Evolutionary conservation across 2,888 invertebrate genomes (phyloP).

Genomic region (Corythucha ciliata): DNA sequence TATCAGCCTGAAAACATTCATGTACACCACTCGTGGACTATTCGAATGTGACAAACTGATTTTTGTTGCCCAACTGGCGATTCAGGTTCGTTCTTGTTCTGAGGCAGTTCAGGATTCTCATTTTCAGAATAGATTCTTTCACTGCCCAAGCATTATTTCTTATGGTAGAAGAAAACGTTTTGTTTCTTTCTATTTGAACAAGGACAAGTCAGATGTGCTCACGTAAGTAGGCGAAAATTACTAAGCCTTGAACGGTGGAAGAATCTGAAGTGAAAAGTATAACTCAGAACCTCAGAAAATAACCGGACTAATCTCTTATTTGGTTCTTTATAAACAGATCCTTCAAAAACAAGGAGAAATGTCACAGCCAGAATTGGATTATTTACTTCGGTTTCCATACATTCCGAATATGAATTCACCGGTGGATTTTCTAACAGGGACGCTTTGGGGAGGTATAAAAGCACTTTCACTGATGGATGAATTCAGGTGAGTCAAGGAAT

Average conservation of each 20-base stretch:
- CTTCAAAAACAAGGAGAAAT: constrained; percentile 57
- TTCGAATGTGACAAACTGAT: constrained; percentile 88
- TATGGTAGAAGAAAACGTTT: no score
- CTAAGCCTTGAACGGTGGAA: no score
- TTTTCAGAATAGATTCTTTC: no score
- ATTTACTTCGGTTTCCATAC: constrained; percentile 74
- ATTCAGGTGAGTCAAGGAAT: constrained; percentile 42
- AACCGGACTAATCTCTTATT: no score
- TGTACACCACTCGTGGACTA: constrained; percentile 80
- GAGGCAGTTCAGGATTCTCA: no score
- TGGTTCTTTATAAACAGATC: no score
- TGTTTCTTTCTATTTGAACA: no score
- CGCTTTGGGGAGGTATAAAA: constrained; percentile 74
- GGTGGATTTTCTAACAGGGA: constrained; percentile 70
- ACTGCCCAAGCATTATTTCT: no score
- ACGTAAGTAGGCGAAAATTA: no score
- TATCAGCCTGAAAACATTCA: constrained; percentile 76
- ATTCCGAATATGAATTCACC: constrained; percentile 64
- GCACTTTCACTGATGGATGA: constrained; percentile 65
- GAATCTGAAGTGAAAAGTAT: no score
- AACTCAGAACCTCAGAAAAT: no score
- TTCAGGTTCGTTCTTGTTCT: constrained; percentile 64
- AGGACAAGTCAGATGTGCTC: no score
- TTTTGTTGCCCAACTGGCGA: constrained; percentile 75
- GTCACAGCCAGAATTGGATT: constrained; percentile 68